Conservation (phyloP, 1,140 invertebrate genomes). For the Atopsyche davidsoni region DNA sequence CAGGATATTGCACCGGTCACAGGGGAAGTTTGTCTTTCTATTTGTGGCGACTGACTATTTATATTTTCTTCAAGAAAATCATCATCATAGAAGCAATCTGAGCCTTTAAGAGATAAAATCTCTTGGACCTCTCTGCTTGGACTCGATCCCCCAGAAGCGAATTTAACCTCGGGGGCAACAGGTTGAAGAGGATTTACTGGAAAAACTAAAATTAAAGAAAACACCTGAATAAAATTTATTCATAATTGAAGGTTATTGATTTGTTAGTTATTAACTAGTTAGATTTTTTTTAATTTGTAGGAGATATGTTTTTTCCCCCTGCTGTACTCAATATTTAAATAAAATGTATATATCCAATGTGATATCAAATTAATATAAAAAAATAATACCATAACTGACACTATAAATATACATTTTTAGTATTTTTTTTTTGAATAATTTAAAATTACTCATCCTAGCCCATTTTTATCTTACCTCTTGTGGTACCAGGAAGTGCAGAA, state of each 20-base stretch:
- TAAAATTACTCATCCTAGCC: background rate
- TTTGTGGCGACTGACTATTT: slow-evolving; percentile 17
- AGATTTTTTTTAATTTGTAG: background rate
- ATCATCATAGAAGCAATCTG: slow-evolving; percentile 27
- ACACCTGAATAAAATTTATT: too few species aligned
- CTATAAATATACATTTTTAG: background rate
- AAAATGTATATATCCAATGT: too few species aligned
- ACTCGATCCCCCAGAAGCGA: slow-evolving; percentile 67
- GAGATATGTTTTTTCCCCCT: too few species aligned
- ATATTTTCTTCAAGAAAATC: slow-evolving; percentile 21
- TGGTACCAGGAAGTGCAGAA: slow-evolving; percentile 7
- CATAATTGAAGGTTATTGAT: too few species aligned
- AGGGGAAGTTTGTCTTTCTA: slow-evolving; percentile 9
- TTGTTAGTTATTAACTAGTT: too few species aligned
- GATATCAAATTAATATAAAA: slow-evolving; percentile 2
- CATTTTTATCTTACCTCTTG: slow-evolving; percentile 13
- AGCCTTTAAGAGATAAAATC: slow-evolving; percentile 54
- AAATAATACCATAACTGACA: slow-evolving; percentile 1
- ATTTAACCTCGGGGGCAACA: slow-evolving; percentile 38
- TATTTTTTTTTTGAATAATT: too few species aligned
- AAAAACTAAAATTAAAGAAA: slow-evolving; percentile 15
- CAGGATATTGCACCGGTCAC: background rate
- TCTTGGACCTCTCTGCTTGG: slow-evolving; percentile 81
- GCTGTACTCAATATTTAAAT: too few species aligned
- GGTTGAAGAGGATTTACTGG: slow-evolving; percentile 29